These are phyloP conservation scores for Muraenolepis orangiensis DNA, from an alignment of 2,797 vertebrate species.

Conservation along the genomic window DNA sequence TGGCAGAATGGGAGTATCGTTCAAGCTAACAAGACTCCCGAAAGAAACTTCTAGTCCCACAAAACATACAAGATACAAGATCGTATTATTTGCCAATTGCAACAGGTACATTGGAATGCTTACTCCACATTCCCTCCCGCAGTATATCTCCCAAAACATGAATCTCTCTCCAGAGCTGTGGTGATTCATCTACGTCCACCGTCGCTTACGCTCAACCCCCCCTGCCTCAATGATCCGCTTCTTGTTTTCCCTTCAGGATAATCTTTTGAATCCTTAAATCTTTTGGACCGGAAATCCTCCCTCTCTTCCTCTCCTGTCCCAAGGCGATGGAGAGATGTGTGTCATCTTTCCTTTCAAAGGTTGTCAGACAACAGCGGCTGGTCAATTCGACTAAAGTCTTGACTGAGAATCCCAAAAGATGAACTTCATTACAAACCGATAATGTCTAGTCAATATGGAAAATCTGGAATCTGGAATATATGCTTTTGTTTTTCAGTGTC, in stretches of 20 bases:
- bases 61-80: neutral
- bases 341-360: neutral
- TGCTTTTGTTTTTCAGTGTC: too few species aligned
- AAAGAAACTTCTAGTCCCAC: neutral
- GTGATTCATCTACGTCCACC: neutral
- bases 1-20: neutral
- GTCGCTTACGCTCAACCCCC: neutral
- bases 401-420: too few species aligned
- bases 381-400: too few species aligned
- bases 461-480: neutral
- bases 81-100: too few species aligned
- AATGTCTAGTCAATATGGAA: neutral
- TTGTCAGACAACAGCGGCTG: neutral
- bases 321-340: neutral
- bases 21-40: neutral
- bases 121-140: too few species aligned
- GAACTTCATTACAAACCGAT: neutral
- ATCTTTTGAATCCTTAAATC: neutral
- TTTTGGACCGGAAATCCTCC: neutral
- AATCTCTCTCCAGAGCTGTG: neutral
- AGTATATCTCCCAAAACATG: too few species aligned
- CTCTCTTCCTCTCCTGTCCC: neutral
- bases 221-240: neutral
- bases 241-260: conserved; percentile 1
- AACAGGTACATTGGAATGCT: too few species aligned